A percentile compares a stretch with the other conserved stretches of the same genome.
Evolutionary conservation across 2,797 vertebrate genomes (phyloP).

Genomic region (Falco columbarius): DNA sequence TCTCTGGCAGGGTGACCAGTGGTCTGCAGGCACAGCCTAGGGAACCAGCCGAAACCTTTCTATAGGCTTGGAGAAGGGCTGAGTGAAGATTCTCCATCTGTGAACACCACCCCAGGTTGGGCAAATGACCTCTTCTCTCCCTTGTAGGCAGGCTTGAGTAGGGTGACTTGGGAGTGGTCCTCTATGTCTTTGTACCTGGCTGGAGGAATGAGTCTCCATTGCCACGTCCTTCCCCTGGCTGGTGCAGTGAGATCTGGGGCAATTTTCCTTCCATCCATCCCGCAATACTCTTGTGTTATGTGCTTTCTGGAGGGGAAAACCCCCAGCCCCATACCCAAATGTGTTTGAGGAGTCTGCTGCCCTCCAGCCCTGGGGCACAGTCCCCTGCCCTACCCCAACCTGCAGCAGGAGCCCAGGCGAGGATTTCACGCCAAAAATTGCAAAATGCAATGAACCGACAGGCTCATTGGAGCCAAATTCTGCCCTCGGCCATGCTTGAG

Average conservation of each 20-base stretch:
- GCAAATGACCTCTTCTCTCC: background rate
- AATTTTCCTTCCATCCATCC: background rate
- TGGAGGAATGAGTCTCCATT: accelerated
- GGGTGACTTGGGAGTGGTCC: background rate
- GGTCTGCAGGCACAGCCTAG: background rate
- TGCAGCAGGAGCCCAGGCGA: background rate
- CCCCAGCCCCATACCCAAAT: background rate
- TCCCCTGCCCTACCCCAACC: background rate
- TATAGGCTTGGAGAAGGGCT: background rate
- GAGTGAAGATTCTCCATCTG: background rate
- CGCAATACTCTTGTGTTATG: background rate
- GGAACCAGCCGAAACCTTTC: background rate
- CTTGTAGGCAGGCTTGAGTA: no score
- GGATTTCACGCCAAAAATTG: background rate
- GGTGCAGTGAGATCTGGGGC: background rate
- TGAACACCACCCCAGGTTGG: background rate
- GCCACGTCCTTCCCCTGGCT: accelerated
- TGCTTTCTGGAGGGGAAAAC: background rate
- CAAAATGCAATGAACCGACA: background rate
- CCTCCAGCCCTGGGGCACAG: background rate
- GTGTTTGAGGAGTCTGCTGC: background rate
- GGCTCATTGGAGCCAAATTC: background rate
- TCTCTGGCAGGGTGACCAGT: background rate
- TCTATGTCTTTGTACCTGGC: accelerated
- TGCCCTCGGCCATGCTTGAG: background rate